These are phyloP conservation scores for Capitulum mitella DNA, from an alignment of 2,888 invertebrate species.

Conservation along the genomic window DNA sequence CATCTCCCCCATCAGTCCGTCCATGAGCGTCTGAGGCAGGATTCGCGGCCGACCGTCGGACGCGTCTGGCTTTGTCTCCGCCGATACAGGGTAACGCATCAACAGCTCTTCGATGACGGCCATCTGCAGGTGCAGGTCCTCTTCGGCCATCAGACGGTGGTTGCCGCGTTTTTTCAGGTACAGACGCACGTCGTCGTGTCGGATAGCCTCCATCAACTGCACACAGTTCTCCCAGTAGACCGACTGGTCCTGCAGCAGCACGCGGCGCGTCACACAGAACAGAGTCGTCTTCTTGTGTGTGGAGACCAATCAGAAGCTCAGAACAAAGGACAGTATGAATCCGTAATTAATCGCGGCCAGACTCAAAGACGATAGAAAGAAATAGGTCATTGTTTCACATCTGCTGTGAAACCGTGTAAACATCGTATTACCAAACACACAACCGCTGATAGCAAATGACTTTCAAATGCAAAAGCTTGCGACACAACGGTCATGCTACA, in stretches of 20 bases:
- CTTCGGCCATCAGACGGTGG: not conserved
- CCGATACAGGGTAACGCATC: not conserved
- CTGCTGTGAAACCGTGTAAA: too few species aligned
- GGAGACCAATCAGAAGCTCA: too few species aligned
- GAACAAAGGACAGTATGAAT: too few species aligned
- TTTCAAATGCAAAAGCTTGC: too few species aligned
- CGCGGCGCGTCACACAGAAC: too few species aligned
- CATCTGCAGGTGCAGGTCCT: conserved; percentile 8
- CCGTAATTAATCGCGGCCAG: too few species aligned
- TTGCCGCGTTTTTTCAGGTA: conserved; percentile 18
- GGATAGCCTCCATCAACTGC: not conserved
- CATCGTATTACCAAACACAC: too few species aligned
- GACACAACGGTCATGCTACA: too few species aligned
- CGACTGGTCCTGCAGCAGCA: not conserved
- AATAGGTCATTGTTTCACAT: too few species aligned
- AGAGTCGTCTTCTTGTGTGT: not conserved
- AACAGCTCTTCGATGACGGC: not conserved
- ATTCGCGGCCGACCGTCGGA: not conserved
- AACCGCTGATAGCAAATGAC: too few species aligned
- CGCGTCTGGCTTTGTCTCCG: not conserved
- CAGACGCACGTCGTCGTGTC: not conserved
- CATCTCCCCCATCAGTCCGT: not conserved
- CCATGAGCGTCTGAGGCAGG: not conserved
- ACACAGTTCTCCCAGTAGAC: not conserved
- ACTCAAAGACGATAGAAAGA: too few species aligned